Evolutionary conservation across 2,888 invertebrate species (phyloP).

Genomic region (Drosophila heteroneura): DNA sequence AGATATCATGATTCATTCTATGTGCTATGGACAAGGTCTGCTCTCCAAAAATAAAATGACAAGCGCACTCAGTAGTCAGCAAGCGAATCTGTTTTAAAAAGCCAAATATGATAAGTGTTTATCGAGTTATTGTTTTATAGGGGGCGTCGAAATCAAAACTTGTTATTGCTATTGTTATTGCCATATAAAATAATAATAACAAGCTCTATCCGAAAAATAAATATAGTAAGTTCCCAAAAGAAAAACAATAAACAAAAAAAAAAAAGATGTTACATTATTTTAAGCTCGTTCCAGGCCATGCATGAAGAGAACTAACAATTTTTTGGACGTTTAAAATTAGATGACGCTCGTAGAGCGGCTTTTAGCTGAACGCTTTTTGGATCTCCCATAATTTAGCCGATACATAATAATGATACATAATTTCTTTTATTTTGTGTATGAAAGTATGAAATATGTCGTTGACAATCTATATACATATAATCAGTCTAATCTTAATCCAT

Average conservation of each 20-base stretch:
- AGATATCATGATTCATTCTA: background rate
- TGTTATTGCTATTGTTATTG: conserved; percentile 2
- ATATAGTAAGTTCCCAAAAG: background rate
- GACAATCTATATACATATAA: background rate
- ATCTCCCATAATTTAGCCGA: too few relatives aligned
- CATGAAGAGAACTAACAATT: conserved; percentile 3
- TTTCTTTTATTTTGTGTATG: background rate
- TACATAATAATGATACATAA: background rate
- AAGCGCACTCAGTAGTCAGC: conserved; percentile 20
- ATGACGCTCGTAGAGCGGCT: background rate
- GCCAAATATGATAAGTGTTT: conserved; percentile 23
- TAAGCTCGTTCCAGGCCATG: conserved; percentile 16
- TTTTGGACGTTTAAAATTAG: background rate
- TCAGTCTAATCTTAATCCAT: background rate
- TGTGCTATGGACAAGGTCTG: conserved; percentile 26
- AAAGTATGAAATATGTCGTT: background rate
- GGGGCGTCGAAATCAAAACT: conserved; percentile 36
- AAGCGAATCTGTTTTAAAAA: conserved; percentile 25
- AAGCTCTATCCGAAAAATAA: background rate
- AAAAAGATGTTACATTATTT: conserved; percentile 7
- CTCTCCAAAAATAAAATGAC: conserved; percentile 5
- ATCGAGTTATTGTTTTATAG: conserved; percentile 12
- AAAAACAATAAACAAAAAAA: background rate
- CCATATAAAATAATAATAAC: background rate
- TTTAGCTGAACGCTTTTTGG: background rate